Evolutionary conservation across 2,888 invertebrate species (phyloP).

Genomic region (Cryptus armator): DNA sequence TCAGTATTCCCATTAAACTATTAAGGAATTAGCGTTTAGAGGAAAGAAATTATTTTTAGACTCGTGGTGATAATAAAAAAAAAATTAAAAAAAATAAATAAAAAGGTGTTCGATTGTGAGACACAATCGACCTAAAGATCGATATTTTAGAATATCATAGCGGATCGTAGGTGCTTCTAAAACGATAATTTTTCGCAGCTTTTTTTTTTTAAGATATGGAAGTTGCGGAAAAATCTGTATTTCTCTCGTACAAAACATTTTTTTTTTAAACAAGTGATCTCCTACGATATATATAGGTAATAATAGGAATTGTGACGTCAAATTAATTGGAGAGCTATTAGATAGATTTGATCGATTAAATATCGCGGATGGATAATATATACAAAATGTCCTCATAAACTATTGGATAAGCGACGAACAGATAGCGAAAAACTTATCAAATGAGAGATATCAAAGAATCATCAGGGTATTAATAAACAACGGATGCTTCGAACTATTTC

Average conservation of each 20-base stretch:
- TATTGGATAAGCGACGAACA: background rate
- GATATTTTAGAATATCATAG: background rate
- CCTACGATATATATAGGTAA: background rate
- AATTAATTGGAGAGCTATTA: background rate
- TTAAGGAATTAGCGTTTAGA: slow-evolving; percentile 22
- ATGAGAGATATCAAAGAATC: slow-evolving; percentile 34
- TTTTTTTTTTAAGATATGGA: slow-evolving; percentile 2
- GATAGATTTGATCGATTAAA: background rate
- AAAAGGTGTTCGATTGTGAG: slow-evolving; percentile 26
- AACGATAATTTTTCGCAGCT: slow-evolving; percentile 21
- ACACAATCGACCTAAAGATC: slow-evolving; percentile 6
- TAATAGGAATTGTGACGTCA: background rate
- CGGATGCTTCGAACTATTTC: slow-evolving; percentile 10
- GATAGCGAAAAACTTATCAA: slow-evolving; percentile 17
- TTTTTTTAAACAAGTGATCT: background rate
- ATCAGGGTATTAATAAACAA: slow-evolving; percentile 48
- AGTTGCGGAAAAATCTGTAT: background rate
- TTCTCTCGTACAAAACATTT: background rate
- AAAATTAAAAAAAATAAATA: slow-evolving; percentile 5
- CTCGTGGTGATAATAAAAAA: slow-evolving; percentile 39
- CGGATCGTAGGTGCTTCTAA: background rate
- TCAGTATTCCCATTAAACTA: slow-evolving; percentile 57
- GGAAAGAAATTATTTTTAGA: slow-evolving; percentile 53
- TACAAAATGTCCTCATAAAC: background rate
- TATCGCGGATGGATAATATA: background rate